Percentiles rank a stretch among this genome's conserved stretches.
phyloP scores from a whole-genome alignment of 2,113 vertebrate species.

The Trogon surrucura region DNA sequence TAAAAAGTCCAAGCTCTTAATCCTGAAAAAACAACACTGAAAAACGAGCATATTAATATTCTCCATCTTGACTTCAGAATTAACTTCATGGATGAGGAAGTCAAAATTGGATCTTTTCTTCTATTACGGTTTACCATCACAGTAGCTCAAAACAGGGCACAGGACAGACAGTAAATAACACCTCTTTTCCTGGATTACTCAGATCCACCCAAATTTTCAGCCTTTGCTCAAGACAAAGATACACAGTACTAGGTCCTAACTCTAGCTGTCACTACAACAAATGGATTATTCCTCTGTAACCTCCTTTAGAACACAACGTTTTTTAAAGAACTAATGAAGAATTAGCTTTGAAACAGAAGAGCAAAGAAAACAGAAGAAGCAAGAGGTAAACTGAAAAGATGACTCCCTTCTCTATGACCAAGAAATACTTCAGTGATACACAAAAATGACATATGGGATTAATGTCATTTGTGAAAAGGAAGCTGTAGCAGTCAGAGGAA shows the following conservation, averaged over 20 bases:
- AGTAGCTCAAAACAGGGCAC: background rate
- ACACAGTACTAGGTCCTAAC: background rate
- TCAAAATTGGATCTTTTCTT: background rate
- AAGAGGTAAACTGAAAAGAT: background rate
- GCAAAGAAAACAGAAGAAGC: background rate
- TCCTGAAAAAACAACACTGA: background rate
- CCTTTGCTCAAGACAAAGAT: background rate
- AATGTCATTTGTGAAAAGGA: background rate
- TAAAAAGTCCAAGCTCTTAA: background rate
- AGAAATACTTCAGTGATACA: background rate
- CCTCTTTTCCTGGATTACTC: background rate
- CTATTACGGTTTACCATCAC: background rate
- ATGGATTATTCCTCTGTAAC: background rate
- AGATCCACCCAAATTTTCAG: background rate
- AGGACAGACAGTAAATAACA: background rate
- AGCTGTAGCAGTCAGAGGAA: background rate
- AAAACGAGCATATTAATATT: background rate
- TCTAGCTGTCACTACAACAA: background rate
- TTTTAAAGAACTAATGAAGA: background rate
- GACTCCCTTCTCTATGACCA: background rate
- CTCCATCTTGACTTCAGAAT: background rate
- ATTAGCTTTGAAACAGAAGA: background rate
- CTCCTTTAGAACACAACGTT: background rate
- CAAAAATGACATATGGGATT: background rate
- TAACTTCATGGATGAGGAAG: background rate